A percentile compares a stretch with the other conserved stretches of the same genome.
These are phyloP conservation scores for Stegodyphus dumicola DNA, from an alignment of 1,140 invertebrate species.

Conservation along the genomic window DNA sequence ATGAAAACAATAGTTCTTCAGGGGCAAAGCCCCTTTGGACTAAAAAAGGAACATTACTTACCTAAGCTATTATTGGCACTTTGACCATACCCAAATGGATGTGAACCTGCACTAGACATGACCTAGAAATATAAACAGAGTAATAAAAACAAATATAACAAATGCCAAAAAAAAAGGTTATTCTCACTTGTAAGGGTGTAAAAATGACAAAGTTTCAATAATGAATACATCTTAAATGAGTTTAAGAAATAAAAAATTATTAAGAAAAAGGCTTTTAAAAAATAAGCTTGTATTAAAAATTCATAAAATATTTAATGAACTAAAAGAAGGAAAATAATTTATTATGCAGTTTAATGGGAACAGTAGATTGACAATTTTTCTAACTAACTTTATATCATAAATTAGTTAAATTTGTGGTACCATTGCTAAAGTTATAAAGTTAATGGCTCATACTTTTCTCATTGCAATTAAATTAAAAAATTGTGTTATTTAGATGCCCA, in stretches of 20 bases:
- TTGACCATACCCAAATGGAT: constrained; percentile 62
- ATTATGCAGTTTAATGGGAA: too few relatives aligned
- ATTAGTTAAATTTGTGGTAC: too few relatives aligned
- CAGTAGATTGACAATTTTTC: not conserved
- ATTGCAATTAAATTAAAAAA: too few relatives aligned
- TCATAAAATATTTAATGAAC: not conserved
- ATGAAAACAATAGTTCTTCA: too few relatives aligned
- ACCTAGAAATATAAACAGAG: constrained; percentile 25
- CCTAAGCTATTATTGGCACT: constrained; percentile 52
- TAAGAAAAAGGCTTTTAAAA: not conserved
- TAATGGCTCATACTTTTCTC: too few relatives aligned
- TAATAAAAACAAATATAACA: not conserved
- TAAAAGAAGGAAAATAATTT: too few relatives aligned
- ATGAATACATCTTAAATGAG: not conserved
- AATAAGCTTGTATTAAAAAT: not conserved
- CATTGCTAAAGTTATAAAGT: too few relatives aligned
- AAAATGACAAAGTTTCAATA: not conserved
- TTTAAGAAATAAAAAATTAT: not conserved
- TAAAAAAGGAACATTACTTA: not conserved
- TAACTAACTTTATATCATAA: too few relatives aligned
- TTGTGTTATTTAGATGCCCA: too few relatives aligned
- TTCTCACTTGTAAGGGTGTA: not conserved
- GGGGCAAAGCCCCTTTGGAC: too few relatives aligned
- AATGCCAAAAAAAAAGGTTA: not conserved
- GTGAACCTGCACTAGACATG: constrained; percentile 59